Percentiles rank a stretch among this genome's conserved stretches.
These are phyloP conservation scores for Calameuta idolon DNA, from an alignment of 2,888 invertebrate species.

Conservation along the genomic window DNA sequence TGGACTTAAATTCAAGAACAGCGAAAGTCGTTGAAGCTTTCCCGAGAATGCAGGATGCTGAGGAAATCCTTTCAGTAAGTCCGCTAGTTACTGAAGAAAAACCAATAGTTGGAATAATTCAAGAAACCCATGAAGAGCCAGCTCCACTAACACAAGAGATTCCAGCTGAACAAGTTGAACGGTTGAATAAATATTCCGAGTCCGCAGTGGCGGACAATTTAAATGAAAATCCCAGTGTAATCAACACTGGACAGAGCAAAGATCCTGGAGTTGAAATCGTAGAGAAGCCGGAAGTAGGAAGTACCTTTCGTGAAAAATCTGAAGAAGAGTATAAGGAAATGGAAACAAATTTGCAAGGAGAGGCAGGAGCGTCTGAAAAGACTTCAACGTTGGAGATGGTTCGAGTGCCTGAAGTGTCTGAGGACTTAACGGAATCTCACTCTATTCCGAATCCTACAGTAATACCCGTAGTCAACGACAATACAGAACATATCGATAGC, in stretches of 20 bases:
- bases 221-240: background rate
- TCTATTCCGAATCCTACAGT: background rate
- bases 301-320: slow-evolving; percentile 8
- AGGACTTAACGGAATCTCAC: background rate
- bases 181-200: background rate
- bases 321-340: slow-evolving; percentile 5
- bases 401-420: slow-evolving; percentile 2
- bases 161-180: background rate
- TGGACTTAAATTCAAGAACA: background rate
- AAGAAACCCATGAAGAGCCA: background rate
- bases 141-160: background rate
- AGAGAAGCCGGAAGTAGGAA: background rate
- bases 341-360: slow-evolving; percentile 11
- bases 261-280: background rate
- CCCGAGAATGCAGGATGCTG: background rate
- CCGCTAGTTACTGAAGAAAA: background rate
- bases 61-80: background rate
- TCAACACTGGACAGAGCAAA: background rate
- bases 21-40: background rate
- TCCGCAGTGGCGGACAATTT: background rate
- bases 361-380: slow-evolving; percentile 6
- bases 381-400: slow-evolving; percentile 11
- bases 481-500: background rate
- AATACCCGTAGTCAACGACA: background rate
- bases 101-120: background rate